Evolutionary conservation across 2,888 invertebrate species (phyloP).

Genomic region (Leptinotarsa haldemani): DNA sequence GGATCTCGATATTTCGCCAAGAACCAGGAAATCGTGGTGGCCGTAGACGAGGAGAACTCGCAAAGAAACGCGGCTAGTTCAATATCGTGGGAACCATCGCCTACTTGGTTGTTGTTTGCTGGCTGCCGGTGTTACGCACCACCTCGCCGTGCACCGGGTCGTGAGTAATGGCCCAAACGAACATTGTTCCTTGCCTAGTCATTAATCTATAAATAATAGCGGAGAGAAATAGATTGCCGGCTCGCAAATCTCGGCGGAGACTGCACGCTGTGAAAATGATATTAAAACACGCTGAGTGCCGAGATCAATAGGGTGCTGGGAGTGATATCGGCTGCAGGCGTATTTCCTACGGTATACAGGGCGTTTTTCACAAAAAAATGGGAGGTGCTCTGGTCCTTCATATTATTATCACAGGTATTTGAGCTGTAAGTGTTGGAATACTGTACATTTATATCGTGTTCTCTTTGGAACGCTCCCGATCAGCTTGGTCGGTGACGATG

Average conservation of each 20-base stretch:
- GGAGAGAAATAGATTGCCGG: slow-evolving; percentile 45
- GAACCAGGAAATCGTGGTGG: slow-evolving; percentile 15
- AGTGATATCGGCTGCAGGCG: not conserved
- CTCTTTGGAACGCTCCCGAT: too few relatives aligned
- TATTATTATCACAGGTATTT: too few relatives aligned
- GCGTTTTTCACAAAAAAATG: not conserved
- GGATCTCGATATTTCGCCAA: slow-evolving; percentile 10
- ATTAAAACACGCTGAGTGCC: slow-evolving; percentile 26
- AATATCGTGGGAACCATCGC: slow-evolving; percentile 53
- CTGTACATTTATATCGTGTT: too few relatives aligned
- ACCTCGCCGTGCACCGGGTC: slow-evolving; percentile 50
- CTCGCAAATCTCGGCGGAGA: slow-evolving; percentile 43
- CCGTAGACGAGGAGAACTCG: slow-evolving; percentile 19
- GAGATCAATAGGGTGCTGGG: slow-evolving; percentile 30
- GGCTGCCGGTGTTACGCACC: slow-evolving; percentile 56
- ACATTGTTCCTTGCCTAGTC: slow-evolving; percentile 52
- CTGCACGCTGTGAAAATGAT: slow-evolving; percentile 46
- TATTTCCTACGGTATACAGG: not conserved
- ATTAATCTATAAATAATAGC: slow-evolving; percentile 58
- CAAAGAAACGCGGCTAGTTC: slow-evolving; percentile 42
- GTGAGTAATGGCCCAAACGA: slow-evolving; percentile 57
- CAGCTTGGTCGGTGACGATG: too few relatives aligned
- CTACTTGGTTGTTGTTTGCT: slow-evolving; percentile 36
- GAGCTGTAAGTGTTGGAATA: too few relatives aligned
- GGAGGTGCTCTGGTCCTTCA: too few relatives aligned